Evolutionary conservation across 2,888 invertebrate species (phyloP).

Genomic region (Odontocolon sp.): DNA sequence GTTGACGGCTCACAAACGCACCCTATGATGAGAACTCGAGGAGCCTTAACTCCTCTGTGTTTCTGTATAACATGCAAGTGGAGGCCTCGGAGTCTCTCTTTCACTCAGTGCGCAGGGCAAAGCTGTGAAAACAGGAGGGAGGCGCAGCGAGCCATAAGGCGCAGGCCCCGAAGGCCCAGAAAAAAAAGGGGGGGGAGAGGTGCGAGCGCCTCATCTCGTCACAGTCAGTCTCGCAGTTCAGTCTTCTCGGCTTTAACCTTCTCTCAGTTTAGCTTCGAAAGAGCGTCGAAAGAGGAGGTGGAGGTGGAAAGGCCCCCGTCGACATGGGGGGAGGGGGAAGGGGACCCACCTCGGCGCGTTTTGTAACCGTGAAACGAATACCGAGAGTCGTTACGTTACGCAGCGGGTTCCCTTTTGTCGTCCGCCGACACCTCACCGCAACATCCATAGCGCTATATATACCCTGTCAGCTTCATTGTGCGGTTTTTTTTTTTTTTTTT

Average conservation of each 20-base stretch:
- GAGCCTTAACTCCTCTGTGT: constrained; percentile 1
- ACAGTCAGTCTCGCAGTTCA: constrained; percentile 15
- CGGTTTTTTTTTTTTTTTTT: not conserved
- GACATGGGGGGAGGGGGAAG: constrained; percentile 57
- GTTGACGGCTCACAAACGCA: constrained; percentile 51
- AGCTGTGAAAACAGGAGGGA: constrained; percentile 63
- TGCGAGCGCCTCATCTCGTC: constrained; percentile 18
- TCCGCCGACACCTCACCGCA: constrained; percentile 79
- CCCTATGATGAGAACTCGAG: constrained; percentile 50
- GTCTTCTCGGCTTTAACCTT: constrained; percentile 26
- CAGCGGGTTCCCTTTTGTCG: constrained; percentile 79
- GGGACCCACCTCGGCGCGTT: constrained; percentile 67
- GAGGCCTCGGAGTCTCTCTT: constrained; percentile 14
- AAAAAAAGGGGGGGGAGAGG: constrained; percentile 11
- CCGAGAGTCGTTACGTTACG: constrained; percentile 80
- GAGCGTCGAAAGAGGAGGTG: constrained; percentile 42
- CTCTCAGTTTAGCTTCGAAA: constrained; percentile 23
- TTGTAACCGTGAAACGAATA: constrained; percentile 78
- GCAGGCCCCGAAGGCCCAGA: constrained; percentile 28
- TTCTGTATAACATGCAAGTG: not conserved
- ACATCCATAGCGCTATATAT: constrained; percentile 56
- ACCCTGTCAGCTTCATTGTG: too few species aligned
- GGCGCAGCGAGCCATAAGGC: constrained; percentile 43
- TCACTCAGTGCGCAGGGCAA: constrained; percentile 39
- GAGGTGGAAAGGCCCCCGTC: constrained; percentile 28